Evolutionary conservation across 2,113 vertebrate species (phyloP), one percentile per base, ranked within the genome.

Genomic region (Propithecus coquereli): DNA sequence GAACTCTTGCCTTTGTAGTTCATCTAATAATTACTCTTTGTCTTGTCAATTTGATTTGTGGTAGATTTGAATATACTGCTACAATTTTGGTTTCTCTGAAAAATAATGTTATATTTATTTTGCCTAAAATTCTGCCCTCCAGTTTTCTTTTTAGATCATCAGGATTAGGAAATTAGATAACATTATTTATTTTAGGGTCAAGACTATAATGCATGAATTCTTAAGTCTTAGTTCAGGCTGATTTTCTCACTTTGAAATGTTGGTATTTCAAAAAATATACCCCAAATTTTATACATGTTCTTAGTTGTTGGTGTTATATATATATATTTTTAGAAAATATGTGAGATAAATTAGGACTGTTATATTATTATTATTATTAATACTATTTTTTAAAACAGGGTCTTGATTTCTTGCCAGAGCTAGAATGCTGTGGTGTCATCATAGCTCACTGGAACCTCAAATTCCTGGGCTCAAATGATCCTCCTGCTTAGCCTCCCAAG

Each of bases 31-130:
- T 90, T 96, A 83, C 88, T 83, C 90, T 96, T 52, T 92, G 18
- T 65, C 34, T 77, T 84, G 34, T 84, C 81, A 94, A 16, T 83
- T 86, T 98, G 97, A 97, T 93, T 97, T 96, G 73, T 95, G 81
- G 94, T 70, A 57, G 85, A 92, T 47, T 47, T 94, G 27, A 66
- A 47, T 83, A 86, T 77, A 43, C 54, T 92, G 34, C 45, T 81
- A 81, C 5, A 74, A 18, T 87, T 63, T 94, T 95, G 89, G 85
- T 43, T 66, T 70, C 91, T 98, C 94, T 96, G 43, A 70, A 87
- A 83, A 92, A 22, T 59, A 63, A 89, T 85, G 40, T 71, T 87
- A 70, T 65, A 18, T 73, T 34, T 74, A 40, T 84, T 94, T 12
- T 96, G 34, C 50, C n/a, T 86, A 76, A 91, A 91, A 95, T 86